phyloP scores from a whole-genome alignment of 2,888 invertebrate genomes.

The Cyaniris semiargus region DNA sequence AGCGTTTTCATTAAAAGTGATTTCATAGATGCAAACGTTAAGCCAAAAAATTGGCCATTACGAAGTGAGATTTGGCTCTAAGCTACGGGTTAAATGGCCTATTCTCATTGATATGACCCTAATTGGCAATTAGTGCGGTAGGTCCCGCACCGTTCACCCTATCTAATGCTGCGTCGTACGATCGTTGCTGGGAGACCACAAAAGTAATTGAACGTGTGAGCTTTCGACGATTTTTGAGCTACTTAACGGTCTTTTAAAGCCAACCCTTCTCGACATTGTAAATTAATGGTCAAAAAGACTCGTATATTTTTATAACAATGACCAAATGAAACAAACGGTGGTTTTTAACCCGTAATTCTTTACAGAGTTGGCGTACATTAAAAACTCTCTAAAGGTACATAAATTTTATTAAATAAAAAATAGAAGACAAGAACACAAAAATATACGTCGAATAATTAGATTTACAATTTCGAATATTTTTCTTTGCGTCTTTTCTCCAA shows the following conservation, averaged over 20 bases:
- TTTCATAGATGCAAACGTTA: conserved; percentile 1
- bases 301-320: not conserved
- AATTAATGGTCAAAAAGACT: not conserved
- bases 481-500: not conserved
- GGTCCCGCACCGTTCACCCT: conserved; percentile 17
- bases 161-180: conserved; percentile 25
- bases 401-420: not conserved
- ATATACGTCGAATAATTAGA: not conserved
- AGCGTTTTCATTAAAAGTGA: conserved; percentile 12
- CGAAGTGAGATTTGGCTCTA: conserved; percentile 3
- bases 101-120: conserved; percentile 31
- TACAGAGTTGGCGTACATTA: not conserved
- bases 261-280: not conserved
- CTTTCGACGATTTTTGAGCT: not conserved
- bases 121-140: conserved; percentile 33
- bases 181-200: conserved; percentile 8
- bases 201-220: conserved; percentile 25
- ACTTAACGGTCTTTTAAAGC: not conserved
- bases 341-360: not conserved
- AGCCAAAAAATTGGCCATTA: not conserved
- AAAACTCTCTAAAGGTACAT: not conserved
- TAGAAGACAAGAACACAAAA: not conserved
- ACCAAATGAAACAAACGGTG: not conserved
- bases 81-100: conserved; percentile 27
- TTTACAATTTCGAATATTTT: not conserved